A percentile compares a stretch with the other conserved stretches of the same genome.
Conservation (phyloP, 1,140 invertebrate genomes). For the Epicauta chinensis region DNA sequence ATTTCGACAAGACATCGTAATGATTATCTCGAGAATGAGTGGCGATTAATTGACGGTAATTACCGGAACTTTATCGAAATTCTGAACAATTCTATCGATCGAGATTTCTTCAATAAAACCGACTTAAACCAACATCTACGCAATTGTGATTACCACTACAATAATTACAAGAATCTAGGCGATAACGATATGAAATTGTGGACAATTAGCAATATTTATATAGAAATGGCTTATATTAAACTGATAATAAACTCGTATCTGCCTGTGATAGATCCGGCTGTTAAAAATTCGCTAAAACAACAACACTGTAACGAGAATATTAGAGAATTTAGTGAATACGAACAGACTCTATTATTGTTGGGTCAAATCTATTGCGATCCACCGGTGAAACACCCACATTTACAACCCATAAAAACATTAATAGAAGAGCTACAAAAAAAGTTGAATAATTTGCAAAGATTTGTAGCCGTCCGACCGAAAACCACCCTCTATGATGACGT, state of each 20-base stretch:
- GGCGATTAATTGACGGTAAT: neutral
- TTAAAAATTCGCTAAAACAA: constrained; percentile 62
- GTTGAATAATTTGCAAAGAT: constrained; percentile 40
- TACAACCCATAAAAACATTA: constrained; percentile 35
- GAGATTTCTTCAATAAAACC: neutral
- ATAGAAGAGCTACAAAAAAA: constrained; percentile 37
- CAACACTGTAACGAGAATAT: constrained; percentile 58
- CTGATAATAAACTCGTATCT: constrained; percentile 39
- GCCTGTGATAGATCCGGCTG: constrained; percentile 64
- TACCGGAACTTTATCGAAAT: neutral
- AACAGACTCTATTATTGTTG: constrained; percentile 28
- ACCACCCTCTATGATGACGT: constrained; percentile 49
- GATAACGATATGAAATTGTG: neutral
- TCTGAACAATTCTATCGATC: neutral
- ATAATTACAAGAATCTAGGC: neutral
- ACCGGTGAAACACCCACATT: constrained; percentile 36
- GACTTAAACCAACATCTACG: neutral
- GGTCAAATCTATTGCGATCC: constrained; percentile 31
- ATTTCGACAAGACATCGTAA: constrained; percentile 24
- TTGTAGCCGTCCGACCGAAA: constrained; percentile 51
- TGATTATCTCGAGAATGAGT: constrained; percentile 21
- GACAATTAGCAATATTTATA: constrained; percentile 25
- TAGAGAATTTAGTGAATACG: constrained; percentile 29
- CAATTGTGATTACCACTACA: neutral
- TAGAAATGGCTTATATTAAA: constrained; percentile 32